Evolutionary conservation across 2,113 vertebrate species (phyloP).

Genomic region (Gracilinanus agilis): DNA sequence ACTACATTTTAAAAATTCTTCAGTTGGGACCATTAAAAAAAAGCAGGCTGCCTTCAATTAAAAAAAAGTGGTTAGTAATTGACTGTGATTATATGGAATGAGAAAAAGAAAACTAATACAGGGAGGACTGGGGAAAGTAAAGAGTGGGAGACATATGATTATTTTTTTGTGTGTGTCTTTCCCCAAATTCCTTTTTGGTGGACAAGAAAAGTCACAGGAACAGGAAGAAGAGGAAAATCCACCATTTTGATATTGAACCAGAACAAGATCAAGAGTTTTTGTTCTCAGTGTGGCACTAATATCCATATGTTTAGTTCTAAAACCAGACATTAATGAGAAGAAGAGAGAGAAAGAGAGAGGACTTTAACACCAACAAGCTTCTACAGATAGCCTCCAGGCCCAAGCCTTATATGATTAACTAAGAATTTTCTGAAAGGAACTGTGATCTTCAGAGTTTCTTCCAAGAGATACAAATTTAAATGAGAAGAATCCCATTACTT

Average conservation of each 20-base stretch:
- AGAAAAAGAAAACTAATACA: neutral
- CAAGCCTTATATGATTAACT: neutral
- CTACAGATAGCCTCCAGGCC: neutral
- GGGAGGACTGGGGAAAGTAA: neutral
- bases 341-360: too few species aligned
- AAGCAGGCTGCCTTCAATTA: neutral
- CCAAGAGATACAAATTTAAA: neutral
- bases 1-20: neutral
- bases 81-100: neutral
- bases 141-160: neutral
- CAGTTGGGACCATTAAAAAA: neutral
- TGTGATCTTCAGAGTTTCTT: neutral
- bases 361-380: neutral
- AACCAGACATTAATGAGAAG: neutral
- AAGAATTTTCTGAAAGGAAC: neutral
- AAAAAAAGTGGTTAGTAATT: neutral
- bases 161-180: neutral
- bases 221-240: neutral
- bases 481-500: neutral
- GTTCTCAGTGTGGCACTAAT: neutral
- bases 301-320: neutral
- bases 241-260: neutral
- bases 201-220: neutral
- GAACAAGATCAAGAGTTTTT: neutral
- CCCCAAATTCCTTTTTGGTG: neutral